phyloP scores from a whole-genome alignment of 2,113 vertebrate genomes.

The Typhlomys cinereus region DNA sequence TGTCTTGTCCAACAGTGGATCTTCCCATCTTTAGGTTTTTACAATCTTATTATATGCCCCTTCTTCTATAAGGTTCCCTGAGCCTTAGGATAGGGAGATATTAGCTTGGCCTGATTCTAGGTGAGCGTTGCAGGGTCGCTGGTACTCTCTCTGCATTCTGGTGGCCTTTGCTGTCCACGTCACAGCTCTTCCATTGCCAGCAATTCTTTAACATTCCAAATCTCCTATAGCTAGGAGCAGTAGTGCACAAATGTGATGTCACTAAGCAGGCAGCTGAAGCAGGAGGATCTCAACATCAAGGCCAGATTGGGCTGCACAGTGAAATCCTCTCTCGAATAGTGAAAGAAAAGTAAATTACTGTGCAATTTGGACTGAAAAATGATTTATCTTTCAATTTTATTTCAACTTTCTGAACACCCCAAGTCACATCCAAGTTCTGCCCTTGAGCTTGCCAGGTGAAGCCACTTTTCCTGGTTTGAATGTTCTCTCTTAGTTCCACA shows the following conservation, averaged over 20 bases:
- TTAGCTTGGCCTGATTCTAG: too few species aligned
- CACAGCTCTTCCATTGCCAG: too few species aligned
- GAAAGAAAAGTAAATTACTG: neutral
- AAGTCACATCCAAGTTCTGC: neutral
- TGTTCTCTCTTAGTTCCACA: neutral
- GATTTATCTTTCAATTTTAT: conserved; percentile 3
- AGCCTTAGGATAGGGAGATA: too few species aligned
- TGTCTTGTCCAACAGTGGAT: too few species aligned
- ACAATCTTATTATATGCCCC: too few species aligned
- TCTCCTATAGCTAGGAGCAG: neutral
- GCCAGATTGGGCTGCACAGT: neutral
- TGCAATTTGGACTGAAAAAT: neutral
- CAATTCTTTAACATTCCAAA: neutral
- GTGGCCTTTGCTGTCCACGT: too few species aligned
- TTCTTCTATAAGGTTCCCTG: too few species aligned
- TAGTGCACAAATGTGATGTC: neutral
- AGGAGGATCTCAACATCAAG: neutral
- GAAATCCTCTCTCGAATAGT: neutral
- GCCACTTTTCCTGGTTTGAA: neutral
- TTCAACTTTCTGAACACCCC: neutral
- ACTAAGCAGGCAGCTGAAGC: neutral
- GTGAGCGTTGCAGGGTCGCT: too few species aligned
- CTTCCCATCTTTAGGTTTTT: too few species aligned
- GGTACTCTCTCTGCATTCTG: too few species aligned
- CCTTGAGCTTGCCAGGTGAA: neutral